Percentiles rank a stretch among this genome's conserved stretches.
Evolutionary conservation across 1,140 invertebrate species (phyloP).

Genomic region (Bradysia coprophila): DNA sequence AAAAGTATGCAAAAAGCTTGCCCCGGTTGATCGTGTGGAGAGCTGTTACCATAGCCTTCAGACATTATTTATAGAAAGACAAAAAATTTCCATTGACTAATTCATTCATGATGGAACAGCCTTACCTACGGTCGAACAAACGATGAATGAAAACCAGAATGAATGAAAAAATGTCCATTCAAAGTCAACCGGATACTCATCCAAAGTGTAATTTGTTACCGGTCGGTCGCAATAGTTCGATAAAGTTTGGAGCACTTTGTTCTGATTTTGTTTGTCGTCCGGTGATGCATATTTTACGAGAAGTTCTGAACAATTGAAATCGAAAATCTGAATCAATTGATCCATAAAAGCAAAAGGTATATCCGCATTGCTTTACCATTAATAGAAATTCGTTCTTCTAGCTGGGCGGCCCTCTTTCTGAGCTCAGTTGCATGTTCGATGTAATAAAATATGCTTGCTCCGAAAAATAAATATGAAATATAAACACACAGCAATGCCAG

Average conservation of each 20-base stretch:
- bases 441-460: constrained; percentile 57
- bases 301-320: no score
- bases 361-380: no score
- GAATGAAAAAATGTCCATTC: constrained; percentile 87
- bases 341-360: no score
- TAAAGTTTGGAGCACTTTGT: constrained; percentile 39
- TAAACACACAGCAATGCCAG: constrained; percentile 53
- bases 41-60: constrained; percentile 83
- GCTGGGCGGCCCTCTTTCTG: no score
- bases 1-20: constrained; percentile 85
- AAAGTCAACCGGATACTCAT: constrained; percentile 30
- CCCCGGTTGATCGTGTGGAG: constrained; percentile 65
- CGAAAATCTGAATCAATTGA: no score
- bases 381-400: no score
- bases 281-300: no score
- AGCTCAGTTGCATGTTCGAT: constrained; percentile 52
- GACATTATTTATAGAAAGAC: no score
- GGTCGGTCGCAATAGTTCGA: constrained; percentile 49
- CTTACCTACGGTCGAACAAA: constrained; percentile 86
- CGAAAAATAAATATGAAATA: constrained; percentile 52
- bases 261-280: constrained; percentile 28
- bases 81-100: no score
- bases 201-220: constrained; percentile 36
- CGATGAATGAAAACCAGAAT: constrained; percentile 86
- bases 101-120: no score